Evolutionary conservation across 2,797 vertebrate genomes (phyloP).

Genomic region (Oreochromis mossambicus): DNA sequence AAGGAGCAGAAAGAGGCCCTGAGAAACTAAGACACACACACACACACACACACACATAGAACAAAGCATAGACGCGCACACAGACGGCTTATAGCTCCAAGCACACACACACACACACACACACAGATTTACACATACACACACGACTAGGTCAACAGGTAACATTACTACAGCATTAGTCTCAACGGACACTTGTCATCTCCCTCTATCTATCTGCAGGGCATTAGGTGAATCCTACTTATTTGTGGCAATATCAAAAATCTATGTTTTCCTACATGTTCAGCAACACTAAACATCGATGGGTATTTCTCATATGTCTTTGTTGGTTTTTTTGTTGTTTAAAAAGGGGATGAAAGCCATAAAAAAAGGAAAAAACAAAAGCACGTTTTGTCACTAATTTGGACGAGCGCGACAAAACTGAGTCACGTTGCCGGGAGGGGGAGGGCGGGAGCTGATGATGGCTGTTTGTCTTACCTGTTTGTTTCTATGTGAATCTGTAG

Average conservation of each 20-base stretch:
- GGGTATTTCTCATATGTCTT: constrained; percentile 76
- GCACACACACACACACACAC: constrained; percentile 23
- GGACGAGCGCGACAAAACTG: constrained; percentile 40
- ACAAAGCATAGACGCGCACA: constrained; percentile 32
- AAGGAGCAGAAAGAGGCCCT: constrained; percentile 93
- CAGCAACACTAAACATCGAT: constrained; percentile 71
- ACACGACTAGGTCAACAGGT: constrained; percentile 72
- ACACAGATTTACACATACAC: background rate
- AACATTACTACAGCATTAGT: constrained; percentile 71
- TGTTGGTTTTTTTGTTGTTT: constrained; percentile 74
- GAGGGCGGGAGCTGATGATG: constrained; percentile 36
- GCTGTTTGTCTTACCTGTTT: constrained; percentile 67
- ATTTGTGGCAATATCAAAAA: constrained; percentile 99
- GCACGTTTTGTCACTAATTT: constrained; percentile 65
- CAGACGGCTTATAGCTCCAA: constrained; percentile 2
- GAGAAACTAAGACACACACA: constrained; percentile 82
- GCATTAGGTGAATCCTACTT: constrained; percentile 99
- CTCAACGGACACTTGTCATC: constrained; percentile 71
- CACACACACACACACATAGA: constrained; percentile 10
- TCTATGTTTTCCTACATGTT: constrained; percentile 83
- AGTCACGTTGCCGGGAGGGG: constrained; percentile 24
- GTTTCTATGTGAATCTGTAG: constrained; percentile 72
- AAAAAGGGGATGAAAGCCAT: constrained; percentile 98
- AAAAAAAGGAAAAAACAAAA: constrained; percentile 70
- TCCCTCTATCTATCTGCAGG: constrained; percentile 90